These are phyloP conservation scores for Agriotes lineatus DNA, from an alignment of 2,888 invertebrate genomes.

Conservation along the genomic window DNA sequence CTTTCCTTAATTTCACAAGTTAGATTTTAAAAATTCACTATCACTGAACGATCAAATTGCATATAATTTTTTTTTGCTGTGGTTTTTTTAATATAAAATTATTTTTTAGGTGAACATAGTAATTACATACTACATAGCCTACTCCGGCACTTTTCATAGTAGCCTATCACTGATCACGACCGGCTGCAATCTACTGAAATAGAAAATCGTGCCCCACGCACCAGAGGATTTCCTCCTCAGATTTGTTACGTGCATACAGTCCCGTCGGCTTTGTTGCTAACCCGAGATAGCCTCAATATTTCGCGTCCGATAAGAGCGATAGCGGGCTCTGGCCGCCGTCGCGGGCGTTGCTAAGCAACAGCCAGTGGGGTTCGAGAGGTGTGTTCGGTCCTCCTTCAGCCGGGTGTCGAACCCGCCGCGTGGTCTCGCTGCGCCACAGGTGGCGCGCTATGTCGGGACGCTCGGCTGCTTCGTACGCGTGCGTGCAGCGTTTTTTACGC, in stretches of 20 bases:
- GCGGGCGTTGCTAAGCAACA: constrained; percentile 49
- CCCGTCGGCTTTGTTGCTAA: constrained; percentile 26
- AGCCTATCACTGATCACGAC: too few species aligned
- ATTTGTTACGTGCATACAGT: background rate
- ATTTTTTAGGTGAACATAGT: too few species aligned
- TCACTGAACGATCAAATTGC: too few species aligned
- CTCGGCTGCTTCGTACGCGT: background rate
- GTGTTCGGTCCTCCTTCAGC: constrained; percentile 43
- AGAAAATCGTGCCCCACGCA: too few species aligned
- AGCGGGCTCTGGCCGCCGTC: constrained; percentile 13
- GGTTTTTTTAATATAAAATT: too few species aligned
- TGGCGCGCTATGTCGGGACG: constrained; percentile 17
- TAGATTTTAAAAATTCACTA: too few species aligned
- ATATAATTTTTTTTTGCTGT: too few species aligned
- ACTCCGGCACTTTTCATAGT: too few species aligned
- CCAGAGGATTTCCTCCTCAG: background rate
- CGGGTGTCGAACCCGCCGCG: constrained; percentile 27
- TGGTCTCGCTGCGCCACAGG: constrained; percentile 19
- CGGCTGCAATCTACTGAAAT: too few species aligned
- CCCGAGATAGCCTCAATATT: constrained; percentile 3
- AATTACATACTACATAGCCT: too few species aligned
- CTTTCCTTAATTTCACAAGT: too few species aligned
- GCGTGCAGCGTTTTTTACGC: background rate
- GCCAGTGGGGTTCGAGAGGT: constrained; percentile 43
- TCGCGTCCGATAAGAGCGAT: constrained; percentile 23